These are phyloP conservation scores for Listronotus oregonensis DNA, from an alignment of 1,140 invertebrate genomes.

Conservation along the genomic window DNA sequence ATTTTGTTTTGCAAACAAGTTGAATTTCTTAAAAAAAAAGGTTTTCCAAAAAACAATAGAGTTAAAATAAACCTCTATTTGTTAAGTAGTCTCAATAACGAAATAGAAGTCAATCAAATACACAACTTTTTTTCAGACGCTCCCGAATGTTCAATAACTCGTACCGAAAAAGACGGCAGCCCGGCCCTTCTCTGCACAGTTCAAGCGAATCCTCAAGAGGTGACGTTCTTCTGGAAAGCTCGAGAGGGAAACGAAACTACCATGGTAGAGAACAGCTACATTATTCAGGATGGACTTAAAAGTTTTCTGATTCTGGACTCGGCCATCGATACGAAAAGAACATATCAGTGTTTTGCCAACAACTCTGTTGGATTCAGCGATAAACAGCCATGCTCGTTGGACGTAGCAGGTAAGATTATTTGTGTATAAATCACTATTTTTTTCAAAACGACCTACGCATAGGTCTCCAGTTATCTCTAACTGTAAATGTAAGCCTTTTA, in stretches of 20 bases:
- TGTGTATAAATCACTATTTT: too few relatives aligned
- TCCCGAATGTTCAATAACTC: slow-evolving; percentile 81
- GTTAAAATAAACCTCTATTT: too few relatives aligned
- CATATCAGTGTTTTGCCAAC: slow-evolving; percentile 82
- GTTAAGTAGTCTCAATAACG: too few relatives aligned
- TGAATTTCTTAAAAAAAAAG: too few relatives aligned
- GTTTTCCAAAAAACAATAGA: too few relatives aligned
- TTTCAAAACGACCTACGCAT: too few relatives aligned
- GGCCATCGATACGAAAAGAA: slow-evolving; percentile 70
- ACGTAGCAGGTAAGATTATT: slow-evolving; percentile 71
- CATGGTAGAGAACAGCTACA: slow-evolving; percentile 58
- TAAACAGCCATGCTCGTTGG: slow-evolving; percentile 71
- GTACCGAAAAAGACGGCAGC: slow-evolving; percentile 71
- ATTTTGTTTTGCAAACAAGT: too few relatives aligned
- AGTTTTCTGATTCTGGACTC: slow-evolving; percentile 71
- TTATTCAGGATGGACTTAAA: slow-evolving; percentile 60
- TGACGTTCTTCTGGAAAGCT: slow-evolving; percentile 83
- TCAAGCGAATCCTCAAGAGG: slow-evolving; percentile 78
- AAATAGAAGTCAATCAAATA: too few relatives aligned
- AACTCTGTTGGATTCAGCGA: slow-evolving; percentile 77
- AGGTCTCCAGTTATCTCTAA: too few relatives aligned
- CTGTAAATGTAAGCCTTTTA: too few relatives aligned
- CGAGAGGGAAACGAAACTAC: slow-evolving; percentile 79
- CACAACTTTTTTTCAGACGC: slow-evolving; percentile 65
- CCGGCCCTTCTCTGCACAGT: slow-evolving; percentile 81